Conservation (phyloP, 2,888 invertebrate species). For the Gerosis bhagava region DNA sequence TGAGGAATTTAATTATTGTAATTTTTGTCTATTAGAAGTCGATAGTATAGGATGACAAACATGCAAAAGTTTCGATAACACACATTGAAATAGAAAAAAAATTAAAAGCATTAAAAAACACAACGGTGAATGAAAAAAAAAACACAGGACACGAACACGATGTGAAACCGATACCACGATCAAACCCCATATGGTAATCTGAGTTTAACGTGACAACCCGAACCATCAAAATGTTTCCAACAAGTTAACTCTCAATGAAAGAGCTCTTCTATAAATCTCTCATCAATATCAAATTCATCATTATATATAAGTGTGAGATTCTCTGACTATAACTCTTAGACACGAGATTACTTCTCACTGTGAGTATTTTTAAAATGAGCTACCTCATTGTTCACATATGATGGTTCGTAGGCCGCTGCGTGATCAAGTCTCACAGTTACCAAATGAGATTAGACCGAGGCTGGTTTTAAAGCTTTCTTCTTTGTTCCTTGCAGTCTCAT, state of each 20-base stretch:
- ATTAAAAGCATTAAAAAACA: slow-evolving; percentile 41
- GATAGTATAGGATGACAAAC: not conserved
- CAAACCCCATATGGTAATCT: slow-evolving; percentile 94
- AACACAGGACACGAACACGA: slow-evolving; percentile 80
- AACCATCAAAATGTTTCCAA: slow-evolving; percentile 31
- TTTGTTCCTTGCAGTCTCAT: slow-evolving; percentile 39
- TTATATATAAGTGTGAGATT: no score
- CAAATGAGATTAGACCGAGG: slow-evolving; percentile 97
- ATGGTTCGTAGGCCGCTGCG: slow-evolving; percentile 43
- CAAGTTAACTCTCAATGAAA: no score
- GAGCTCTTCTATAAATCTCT: no score
- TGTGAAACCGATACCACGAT: slow-evolving; percentile 78
- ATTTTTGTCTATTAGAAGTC: no score
- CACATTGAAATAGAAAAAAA: slow-evolving; percentile 33
- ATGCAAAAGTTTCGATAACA: slow-evolving; percentile 26
- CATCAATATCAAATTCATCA: no score
- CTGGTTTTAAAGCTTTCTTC: slow-evolving; percentile 64
- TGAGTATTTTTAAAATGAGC: no score
- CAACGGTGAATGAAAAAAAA: slow-evolving; percentile 45
- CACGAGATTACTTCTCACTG: no score
- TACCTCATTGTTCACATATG: slow-evolving; percentile 14
- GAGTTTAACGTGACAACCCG: slow-evolving; percentile 75
- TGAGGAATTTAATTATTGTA: no score
- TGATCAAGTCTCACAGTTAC: slow-evolving; percentile 95
- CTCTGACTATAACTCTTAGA: no score